Base-by-base conservation (phyloP, 2,113 vertebrate genomes). In the Ivindomyrus marchei region DNA sequence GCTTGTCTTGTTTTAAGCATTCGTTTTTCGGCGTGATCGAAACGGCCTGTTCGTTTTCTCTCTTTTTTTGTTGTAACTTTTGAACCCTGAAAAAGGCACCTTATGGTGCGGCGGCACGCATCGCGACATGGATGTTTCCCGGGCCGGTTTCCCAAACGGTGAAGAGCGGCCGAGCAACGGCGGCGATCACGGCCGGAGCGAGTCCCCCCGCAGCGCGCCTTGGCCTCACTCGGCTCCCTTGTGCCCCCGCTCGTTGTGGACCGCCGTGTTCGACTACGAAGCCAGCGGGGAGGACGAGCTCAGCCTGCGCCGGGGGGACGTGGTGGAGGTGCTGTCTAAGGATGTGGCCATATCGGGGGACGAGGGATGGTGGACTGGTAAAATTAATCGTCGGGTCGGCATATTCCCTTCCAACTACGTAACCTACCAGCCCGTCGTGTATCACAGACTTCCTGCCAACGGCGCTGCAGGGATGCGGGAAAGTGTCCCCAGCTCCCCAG, bases 351-450 rank as follows among this genome's bases (percentile, higher is more conserved):
- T 97, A 88, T 97, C 97, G 1, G 97, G 97, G 62, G 97, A 97
- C 91, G 97, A 97, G 91, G 97, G 97, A 3, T 97, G 97, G 97
- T 97, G 97, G 97, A 97, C 97, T 15, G 97, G 97, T 74, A 97
- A 97, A 93, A 96, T 97, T 90, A 96, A 95, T 94, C 96, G 96
- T 91, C 96, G 96, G 85, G 96, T 97, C 50, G 97, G 97, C 83
- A 97, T 97, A 90, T 97, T 97, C 93, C 97, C 97, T 4, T 96
- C 96, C 77, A 97, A 97, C 94, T 98, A 97, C 94, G 97, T 97
- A 92, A 97, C 96, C 15, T 97, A 96, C 91, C 91, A 95, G 90
- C 95, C 95, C 0, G 94, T 95, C 10, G 92, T 96, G 39, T 93
- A 94, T 2, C 90, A 90, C 85, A 94, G 95, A 24, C 93, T 95